Evolutionary conservation across 1,140 invertebrate species (phyloP).

Genomic region (Tetraneura akinire): DNA sequence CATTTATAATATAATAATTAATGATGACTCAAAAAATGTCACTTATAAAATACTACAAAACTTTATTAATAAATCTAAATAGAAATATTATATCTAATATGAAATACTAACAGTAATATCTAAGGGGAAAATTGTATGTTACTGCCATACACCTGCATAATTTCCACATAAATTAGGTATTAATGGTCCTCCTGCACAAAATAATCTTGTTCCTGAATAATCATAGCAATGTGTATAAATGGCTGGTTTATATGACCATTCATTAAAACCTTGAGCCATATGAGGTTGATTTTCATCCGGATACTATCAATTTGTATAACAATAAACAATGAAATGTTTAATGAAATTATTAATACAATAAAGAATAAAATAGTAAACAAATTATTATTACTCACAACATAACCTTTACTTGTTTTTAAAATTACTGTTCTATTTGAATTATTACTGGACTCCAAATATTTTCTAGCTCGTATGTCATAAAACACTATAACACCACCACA

Average conservation of each 20-base stretch:
- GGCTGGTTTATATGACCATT: conserved; percentile 85
- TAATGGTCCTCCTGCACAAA: conserved; percentile 91
- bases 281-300: conserved; percentile 78
- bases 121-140: conserved; percentile 54
- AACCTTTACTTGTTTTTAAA: conserved; percentile 85
- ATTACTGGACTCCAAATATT: conserved; percentile 88
- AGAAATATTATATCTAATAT: background rate
- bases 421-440: conserved; percentile 84
- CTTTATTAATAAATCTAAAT: background rate
- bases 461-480: conserved; percentile 86
- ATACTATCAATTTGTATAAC: conserved; percentile 64
- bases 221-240: conserved; percentile 97
- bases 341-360: too few relatives aligned
- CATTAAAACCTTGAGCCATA: conserved; percentile 73
- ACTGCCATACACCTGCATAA: conserved; percentile 75
- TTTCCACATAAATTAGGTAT: conserved; percentile 87
- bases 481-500: conserved; percentile 90
- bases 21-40: background rate
- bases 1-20: too few relatives aligned
- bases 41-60: conserved; percentile 10
- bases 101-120: conserved; percentile 7
- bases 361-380: too few relatives aligned
- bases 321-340: background rate
- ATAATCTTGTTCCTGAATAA: conserved; percentile 83
- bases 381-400: conserved; percentile 75